Percentiles rank a stretch among this genome's conserved stretches.
Evolutionary conservation across 1,140 invertebrate species (phyloP).

Genomic region (Lysiphlebus fabarum): DNA sequence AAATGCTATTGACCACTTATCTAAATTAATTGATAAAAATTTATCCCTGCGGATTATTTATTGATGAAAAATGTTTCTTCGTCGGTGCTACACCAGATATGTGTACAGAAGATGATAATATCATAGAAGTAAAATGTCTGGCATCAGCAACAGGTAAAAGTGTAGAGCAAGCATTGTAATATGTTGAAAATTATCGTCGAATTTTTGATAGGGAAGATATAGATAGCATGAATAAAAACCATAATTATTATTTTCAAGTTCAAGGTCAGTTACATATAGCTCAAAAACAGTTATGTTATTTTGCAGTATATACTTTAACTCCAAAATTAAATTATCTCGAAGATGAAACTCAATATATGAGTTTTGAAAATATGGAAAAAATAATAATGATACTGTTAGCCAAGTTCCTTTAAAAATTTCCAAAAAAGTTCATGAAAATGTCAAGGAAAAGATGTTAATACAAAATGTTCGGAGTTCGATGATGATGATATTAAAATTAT

Average conservation of each 20-base stretch:
- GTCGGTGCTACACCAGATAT: constrained; percentile 13
- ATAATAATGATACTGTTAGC: not conserved
- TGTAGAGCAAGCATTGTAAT: not conserved
- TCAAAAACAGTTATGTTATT: constrained; percentile 27
- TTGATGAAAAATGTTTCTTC: constrained; percentile 35
- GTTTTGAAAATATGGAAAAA: too few species aligned
- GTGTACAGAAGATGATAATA: constrained; percentile 17
- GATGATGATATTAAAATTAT: too few species aligned
- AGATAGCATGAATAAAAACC: constrained; percentile 27
- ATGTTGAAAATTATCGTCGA: constrained; percentile 15
- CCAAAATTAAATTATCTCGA: too few species aligned
- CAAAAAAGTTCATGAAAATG: not conserved
- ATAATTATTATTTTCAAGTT: constrained; percentile 36
- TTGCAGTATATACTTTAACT: constrained; percentile 27
- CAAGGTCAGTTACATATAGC: constrained; percentile 36
- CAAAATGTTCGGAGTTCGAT: not conserved
- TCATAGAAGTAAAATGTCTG: constrained; percentile 24
- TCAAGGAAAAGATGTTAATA: too few species aligned
- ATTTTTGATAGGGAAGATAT: constrained; percentile 22
- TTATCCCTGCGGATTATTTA: constrained; percentile 34
- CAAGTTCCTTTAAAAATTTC: not conserved
- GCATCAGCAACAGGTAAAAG: constrained; percentile 4
- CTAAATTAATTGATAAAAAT: constrained; percentile 15
- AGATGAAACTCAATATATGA: too few species aligned
- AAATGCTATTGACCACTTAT: not conserved